Base-by-base conservation (phyloP, 92 coral and sea anemone species). In the Metridium senile region DNA sequence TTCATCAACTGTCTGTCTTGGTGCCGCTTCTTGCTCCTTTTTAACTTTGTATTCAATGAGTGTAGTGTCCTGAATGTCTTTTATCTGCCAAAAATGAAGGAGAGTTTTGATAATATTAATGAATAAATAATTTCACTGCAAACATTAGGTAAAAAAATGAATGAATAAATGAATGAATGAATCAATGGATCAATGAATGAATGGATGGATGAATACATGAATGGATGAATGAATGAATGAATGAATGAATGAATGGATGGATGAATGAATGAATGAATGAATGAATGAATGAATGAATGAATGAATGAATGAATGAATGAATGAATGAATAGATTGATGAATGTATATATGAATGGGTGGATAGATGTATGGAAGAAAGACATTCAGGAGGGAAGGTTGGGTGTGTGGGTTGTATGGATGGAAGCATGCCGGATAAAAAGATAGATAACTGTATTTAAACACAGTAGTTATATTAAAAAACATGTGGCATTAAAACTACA, bases 11-110 rank as follows among this genome's bases (percentile, higher is more conserved):
- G 62, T 22, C 28, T 62, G 39, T 33, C 47, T 62, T 21, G 28
- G 11, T 28, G 63, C 72, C 18, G 25, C 3, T 33, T 75, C 19
- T 19, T 64, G 68, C 21, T 62, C 69, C 35, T 11, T 72, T 35
- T 72, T 52, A 17, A 33, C 11, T 52, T 6, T 34, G 27, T 22
- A 39, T 1, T 26, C 11, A 56, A 11, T 72, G 17, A 59, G 51
- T 72, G 80, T 10, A 25, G 0, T 33, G 23, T 29, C 29, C 29
- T 59, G 33, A 28, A 34, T 21, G 16, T 54, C 23, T 21, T 20
- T 54, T 20, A 54, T 54, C 59, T 64, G 19, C 20, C 6, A 13
- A 64, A 29, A 18, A 33, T 4, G 19, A 29, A 64, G 2, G n/a
- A 1, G 19, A 3, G 46, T 2, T 13, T 29, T 64, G 32, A 16